Base-by-base conservation (phyloP, 2,888 invertebrate genomes). In the Tupiocoris notatus region DNA sequence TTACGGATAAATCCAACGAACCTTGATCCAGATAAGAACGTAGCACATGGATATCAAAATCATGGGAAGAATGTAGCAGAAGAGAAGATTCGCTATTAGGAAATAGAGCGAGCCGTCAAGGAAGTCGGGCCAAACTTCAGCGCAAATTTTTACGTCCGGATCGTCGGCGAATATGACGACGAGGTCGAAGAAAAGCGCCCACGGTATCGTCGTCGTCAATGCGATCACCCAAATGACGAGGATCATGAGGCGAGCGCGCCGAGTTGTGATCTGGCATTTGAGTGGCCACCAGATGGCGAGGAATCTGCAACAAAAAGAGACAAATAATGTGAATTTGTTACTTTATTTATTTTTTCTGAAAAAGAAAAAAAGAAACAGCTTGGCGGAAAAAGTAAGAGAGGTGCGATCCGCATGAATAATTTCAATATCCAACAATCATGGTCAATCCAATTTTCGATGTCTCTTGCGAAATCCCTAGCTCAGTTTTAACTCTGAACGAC, bases 281-380 rank as follows among this genome's bases (percentile, higher is more conserved):
- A 96, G 85, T 1, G 95, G 95, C 91, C 94, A 95, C 92, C 96
- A 96, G 82, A 96, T 97, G 63, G 96, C 96, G 81, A 96, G 88
- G 84, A 96, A 96, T 87, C 96, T 96, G 91, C 18, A 91, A 89
- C 86, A 85, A 85, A 80, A n/a, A n/a, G n/a, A n/a, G n/a, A n/a
- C n/a, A n/a, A n/a, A n/a, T n/a, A 81, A 79, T 23, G 22, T 59
- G 59, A 59, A 18, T 59, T 59, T 54, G 54, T 54, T n/a, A 59
- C 2, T 59, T 59, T 59, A 6, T 59, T 59, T 59, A 6, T 59
- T 3, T 18, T 63, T 21, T 2, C 16, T 22, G 18, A 63, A 63
- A 63, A 59, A 59, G 20, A 59, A 59, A 3, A 59, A 59, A 54
- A 54, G 12, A 54, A 7, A 54, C 54, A 54, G 9, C n/a, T n/a